Evolutionary conservation across 2,888 invertebrate species (phyloP).

Genomic region (Eupsilia transversa): DNA sequence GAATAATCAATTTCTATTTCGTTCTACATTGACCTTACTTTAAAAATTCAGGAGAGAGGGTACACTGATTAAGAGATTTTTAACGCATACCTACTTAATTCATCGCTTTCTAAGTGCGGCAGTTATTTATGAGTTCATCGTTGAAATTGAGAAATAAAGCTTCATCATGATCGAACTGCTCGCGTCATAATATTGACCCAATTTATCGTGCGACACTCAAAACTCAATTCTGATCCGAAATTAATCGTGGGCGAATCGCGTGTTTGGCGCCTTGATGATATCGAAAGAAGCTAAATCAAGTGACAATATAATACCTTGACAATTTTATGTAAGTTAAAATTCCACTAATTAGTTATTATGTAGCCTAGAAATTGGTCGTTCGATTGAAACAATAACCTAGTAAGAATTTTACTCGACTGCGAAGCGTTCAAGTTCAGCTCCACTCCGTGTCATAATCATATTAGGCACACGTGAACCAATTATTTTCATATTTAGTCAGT

Average conservation of each 20-base stretch:
- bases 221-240: constrained; percentile 54
- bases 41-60: constrained; percentile 69
- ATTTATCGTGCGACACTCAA: constrained; percentile 54
- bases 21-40: constrained; percentile 64
- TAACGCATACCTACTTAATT: constrained; percentile 62
- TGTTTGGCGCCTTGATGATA: constrained; percentile 30
- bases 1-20: constrained; percentile 73
- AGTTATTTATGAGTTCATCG: constrained; percentile 41
- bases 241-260: constrained; percentile 38
- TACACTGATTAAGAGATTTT: constrained; percentile 69
- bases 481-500: constrained; percentile 80
- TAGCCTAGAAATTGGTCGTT: constrained; percentile 12
- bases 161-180: constrained; percentile 40
- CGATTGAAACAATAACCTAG: constrained; percentile 54
- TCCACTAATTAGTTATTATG: not conserved
- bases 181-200: constrained; percentile 50
- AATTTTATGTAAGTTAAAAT: not conserved
- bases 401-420: constrained; percentile 27
- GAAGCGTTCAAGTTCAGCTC: constrained; percentile 62
- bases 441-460: constrained; percentile 71
- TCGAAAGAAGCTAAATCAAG: constrained; percentile 33
- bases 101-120: constrained; percentile 43
- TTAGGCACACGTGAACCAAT: constrained; percentile 78
- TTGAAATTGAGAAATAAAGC: constrained; percentile 47
- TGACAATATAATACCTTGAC: not conserved